A percentile compares a stretch with the other conserved stretches of the same genome.
These are phyloP conservation scores for Ceuthmochares aereus DNA, from an alignment of 2,113 vertebrate genomes.

Conservation along the genomic window DNA sequence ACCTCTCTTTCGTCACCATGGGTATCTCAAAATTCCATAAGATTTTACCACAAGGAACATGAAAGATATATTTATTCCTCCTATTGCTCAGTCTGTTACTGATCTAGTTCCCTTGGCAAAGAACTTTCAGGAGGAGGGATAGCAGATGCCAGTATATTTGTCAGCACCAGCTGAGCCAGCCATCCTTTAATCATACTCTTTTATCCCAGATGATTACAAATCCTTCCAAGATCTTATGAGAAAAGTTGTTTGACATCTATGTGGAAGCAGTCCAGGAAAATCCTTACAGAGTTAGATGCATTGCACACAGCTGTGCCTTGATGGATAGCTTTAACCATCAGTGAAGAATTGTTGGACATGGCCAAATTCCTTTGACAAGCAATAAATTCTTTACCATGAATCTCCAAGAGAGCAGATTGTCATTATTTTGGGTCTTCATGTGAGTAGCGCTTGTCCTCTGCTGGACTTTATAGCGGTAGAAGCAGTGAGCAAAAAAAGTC, in stretches of 20 bases:
- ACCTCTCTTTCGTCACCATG: not conserved
- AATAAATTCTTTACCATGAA: not conserved
- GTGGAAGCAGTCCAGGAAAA: constrained; percentile 57
- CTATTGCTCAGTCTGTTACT: constrained; percentile 38
- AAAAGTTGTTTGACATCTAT: constrained; percentile 42
- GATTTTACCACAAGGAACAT: constrained; percentile 17
- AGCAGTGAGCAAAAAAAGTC: not conserved
- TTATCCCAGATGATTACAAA: constrained; percentile 60
- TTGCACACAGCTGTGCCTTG: constrained; percentile 45
- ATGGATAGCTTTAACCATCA: not conserved
- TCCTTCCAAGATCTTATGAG: constrained; percentile 49
- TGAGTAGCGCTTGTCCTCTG: constrained; percentile 4
- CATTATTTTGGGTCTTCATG: not conserved
- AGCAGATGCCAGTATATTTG: constrained; percentile 64
- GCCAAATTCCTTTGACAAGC: not conserved
- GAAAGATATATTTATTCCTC: constrained; percentile 26
- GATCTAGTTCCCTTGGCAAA: constrained; percentile 35
- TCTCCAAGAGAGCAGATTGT: not conserved
- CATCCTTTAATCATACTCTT: constrained; percentile 48
- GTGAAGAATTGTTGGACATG: not conserved
- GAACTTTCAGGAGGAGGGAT: constrained; percentile 47
- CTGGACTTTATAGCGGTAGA: not conserved
- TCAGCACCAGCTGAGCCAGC: constrained; percentile 53
- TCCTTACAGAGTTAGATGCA: not conserved
- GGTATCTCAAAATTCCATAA: constrained; percentile 24